phyloP scores from a whole-genome alignment of 2,113 vertebrate species.

The Sprattus sprattus region DNA sequence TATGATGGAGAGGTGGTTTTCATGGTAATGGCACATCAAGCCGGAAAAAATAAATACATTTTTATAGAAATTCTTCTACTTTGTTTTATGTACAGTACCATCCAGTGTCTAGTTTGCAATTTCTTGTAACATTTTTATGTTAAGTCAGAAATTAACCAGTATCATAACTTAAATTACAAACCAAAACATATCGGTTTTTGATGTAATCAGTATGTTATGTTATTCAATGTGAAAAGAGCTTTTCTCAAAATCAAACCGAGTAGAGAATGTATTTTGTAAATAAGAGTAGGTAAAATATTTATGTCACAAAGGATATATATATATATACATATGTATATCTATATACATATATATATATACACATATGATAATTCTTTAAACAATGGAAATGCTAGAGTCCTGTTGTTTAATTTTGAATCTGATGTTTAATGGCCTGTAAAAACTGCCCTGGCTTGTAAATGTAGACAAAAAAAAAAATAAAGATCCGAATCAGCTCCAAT shows the following conservation, averaged over 20 bases:
- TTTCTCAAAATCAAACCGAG: conserved; percentile 57
- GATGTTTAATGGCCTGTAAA: conserved; percentile 52
- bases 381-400: conserved; percentile 51
- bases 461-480: conserved; percentile 76
- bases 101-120: not conserved
- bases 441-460: conserved; percentile 67
- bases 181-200: conserved; percentile 13
- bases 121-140: conserved; percentile 19
- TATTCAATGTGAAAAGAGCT: conserved; percentile 45
- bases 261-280: conserved; percentile 72
- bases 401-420: conserved; percentile 61
- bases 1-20: conserved; percentile 21
- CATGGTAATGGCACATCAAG: conserved; percentile 8
- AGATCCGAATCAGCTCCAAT: conserved; percentile 68
- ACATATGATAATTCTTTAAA: not conserved
- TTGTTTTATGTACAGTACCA: conserved; percentile 31
- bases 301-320: conserved; percentile 52
- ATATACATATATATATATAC: conserved; percentile 11
- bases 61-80: conserved; percentile 22
- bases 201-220: conserved; percentile 32
- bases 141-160: conserved; percentile 5
- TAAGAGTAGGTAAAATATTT: conserved; percentile 67
- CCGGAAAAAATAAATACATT: not conserved
- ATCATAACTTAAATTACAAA: conserved; percentile 23
- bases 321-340: conserved; percentile 33